These are phyloP conservation scores for Pristionchus fissidentatus DNA, from an alignment of 2,888 invertebrate genomes.

Conservation along the genomic window DNA sequence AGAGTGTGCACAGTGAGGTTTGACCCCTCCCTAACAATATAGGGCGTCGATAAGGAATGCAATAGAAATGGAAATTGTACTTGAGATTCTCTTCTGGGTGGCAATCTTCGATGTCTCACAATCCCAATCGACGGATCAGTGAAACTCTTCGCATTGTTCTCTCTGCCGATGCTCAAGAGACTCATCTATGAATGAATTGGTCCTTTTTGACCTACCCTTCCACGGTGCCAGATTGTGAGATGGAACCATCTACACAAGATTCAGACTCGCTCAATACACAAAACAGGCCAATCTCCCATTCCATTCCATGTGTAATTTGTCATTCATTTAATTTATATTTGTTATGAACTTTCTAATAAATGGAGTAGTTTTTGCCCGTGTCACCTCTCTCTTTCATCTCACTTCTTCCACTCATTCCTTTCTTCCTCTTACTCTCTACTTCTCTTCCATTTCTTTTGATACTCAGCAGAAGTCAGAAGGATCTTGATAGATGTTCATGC, in stretches of 20 bases:
- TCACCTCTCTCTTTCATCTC: no score
- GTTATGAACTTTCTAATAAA: not conserved
- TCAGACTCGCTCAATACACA: constrained; percentile 7
- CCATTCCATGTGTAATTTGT: constrained; percentile 13
- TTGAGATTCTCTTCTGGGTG: not conserved
- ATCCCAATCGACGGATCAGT: constrained; percentile 64
- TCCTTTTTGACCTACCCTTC: not conserved
- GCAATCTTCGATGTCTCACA: not conserved
- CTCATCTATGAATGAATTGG: constrained; percentile 74
- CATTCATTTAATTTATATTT: not conserved
- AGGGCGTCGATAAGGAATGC: no score
- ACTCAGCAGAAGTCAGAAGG: constrained; percentile 16
- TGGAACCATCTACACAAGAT: no score
- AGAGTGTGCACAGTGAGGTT: no score
- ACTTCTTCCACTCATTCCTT: no score
- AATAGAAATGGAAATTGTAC: no score
- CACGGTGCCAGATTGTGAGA: no score
- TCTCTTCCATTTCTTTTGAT: not conserved
- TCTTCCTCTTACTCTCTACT: no score
- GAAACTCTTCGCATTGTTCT: constrained; percentile 76
- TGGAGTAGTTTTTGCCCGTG: not conserved
- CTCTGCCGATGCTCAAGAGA: constrained; percentile 75
- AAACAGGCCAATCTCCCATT: not conserved
- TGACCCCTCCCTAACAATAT: no score
- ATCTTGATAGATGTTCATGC: constrained; percentile 27